A percentile compares a stretch with the other conserved stretches of the same genome.
These are phyloP conservation scores for Matsumurasca onukii DNA, from an alignment of 1,140 invertebrate species.

Conservation along the genomic window DNA sequence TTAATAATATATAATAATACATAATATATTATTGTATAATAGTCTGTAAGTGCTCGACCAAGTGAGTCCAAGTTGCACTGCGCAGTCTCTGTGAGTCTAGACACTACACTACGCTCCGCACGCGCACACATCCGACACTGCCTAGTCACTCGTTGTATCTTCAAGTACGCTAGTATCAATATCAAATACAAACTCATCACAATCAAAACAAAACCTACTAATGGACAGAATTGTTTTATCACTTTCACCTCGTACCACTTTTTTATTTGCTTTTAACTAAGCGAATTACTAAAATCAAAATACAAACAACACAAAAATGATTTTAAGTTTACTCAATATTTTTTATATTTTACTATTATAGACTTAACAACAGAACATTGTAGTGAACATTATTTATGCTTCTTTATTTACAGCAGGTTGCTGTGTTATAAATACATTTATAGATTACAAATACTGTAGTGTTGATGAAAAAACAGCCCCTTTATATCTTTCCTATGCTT, in stretches of 20 bases:
- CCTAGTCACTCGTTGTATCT: slow-evolving; percentile 13
- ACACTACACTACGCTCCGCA: neutral
- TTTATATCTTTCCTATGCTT: too few species aligned
- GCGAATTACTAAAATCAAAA: too few species aligned
- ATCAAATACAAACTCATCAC: slow-evolving; percentile 10
- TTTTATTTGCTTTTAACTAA: too few species aligned
- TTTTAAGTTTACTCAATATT: too few species aligned
- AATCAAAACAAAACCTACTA: neutral
- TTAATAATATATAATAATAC: slow-evolving; percentile 28
- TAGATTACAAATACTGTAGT: too few species aligned
- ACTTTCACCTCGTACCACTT: slow-evolving; percentile 18
- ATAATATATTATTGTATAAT: slow-evolving; percentile 28
- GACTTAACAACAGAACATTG: too few species aligned
- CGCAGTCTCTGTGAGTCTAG: neutral
- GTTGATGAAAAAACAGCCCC: too few species aligned
- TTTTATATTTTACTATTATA: too few species aligned
- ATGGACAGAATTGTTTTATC: slow-evolving; percentile 18
- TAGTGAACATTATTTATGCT: too few species aligned
- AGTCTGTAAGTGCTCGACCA: slow-evolving; percentile 8
- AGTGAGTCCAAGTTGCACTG: neutral
- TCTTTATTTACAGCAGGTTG: too few species aligned
- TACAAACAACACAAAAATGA: too few species aligned
- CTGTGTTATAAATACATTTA: too few species aligned
- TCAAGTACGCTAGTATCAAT: neutral
- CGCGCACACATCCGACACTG: neutral